Evolutionary conservation across 2,113 vertebrate species (phyloP).

Genomic region (Edolisoma coerulescens): DNA sequence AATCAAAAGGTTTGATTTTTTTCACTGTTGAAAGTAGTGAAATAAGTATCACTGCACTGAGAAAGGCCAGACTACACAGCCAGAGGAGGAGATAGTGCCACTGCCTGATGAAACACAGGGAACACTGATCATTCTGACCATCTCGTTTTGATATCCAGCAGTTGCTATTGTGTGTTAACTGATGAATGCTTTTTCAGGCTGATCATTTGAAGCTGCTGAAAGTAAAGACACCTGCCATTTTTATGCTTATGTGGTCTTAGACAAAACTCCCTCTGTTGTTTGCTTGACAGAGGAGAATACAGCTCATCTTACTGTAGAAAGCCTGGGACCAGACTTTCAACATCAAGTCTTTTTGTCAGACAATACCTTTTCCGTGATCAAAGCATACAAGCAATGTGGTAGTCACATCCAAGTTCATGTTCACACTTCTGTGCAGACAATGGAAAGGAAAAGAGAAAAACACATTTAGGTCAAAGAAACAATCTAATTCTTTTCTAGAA

Average conservation of each 20-base stretch:
- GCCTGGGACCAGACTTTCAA: constrained; percentile 62
- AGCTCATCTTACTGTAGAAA: constrained; percentile 75
- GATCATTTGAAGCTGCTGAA: constrained; percentile 65
- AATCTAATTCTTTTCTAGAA: neutral
- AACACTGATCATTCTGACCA: constrained; percentile 63
- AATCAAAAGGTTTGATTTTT: constrained; percentile 61
- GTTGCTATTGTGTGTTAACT: constrained; percentile 63
- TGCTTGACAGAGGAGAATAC: constrained; percentile 74
- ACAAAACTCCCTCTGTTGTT: constrained; percentile 86
- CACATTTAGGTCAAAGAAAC: neutral
- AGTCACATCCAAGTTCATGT: constrained; percentile 73
- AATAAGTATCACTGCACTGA: constrained; percentile 59
- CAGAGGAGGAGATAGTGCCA: constrained; percentile 55
- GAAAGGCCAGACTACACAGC: constrained; percentile 55
- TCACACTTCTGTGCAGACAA: neutral
- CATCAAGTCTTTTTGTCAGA: constrained; percentile 68
- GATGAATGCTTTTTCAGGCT: constrained; percentile 60
- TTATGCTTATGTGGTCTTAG: constrained; percentile 69
- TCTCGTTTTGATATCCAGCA: constrained; percentile 74
- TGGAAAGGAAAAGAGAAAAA: neutral
- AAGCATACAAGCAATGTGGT: constrained; percentile 74
- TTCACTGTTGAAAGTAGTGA: constrained; percentile 63
- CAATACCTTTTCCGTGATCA: constrained; percentile 82
- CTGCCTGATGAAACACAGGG: constrained; percentile 56
- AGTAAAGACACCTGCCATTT: constrained; percentile 71